Base-by-base conservation (phyloP, 2,888 invertebrate genomes). In the Drosophila macrospina region DNA sequence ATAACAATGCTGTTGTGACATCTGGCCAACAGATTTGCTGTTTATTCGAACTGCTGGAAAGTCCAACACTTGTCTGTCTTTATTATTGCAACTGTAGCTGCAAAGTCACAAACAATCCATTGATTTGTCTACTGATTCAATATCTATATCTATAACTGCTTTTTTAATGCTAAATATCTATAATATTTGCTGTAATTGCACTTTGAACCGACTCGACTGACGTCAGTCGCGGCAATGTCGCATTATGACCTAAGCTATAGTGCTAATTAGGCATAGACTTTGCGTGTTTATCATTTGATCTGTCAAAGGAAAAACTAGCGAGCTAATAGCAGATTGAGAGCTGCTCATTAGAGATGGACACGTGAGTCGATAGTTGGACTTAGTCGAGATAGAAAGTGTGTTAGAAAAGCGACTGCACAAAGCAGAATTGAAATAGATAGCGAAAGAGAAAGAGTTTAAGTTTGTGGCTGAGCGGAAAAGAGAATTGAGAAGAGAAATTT, bases 191-290 rank as follows among this genome's bases (percentile, higher is more conserved):
- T 54, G 62, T 83, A 83, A 80, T 80, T 83, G 84, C 81, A 80
- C 77, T 78, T 65, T 68, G 54, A 77, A 52, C 57, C 51, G n/a
- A 57, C 50, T 64, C 85, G 86, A 82, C 80, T 42, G 54, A 54
- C 54, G 80, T 81, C 80, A 81, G 69, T 48, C 42, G 24, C 20
- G 24, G 37, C 24, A 56, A 20, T 4, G 16, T n/a, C 36, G 64
- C 44, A 32, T 71, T 51, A 51, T 52, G 52, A 42, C 52, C 60
- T 48, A 47, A 72, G 28, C 70, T 48, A 44, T 34, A 69, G 73
- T 69, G 63, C 84, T 86, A 82, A 82, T 82, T 82, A 84, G 13
- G 34, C 24, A 26, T 10, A 26, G 36, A 42, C 50, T 50, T 42
- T 61, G 70, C 78, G 63, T 64, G 67, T 59, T 76, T 74, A 76